Evolutionary conservation across 2,113 vertebrate species (phyloP).

Genomic region (Galemys pyrenaicus): DNA sequence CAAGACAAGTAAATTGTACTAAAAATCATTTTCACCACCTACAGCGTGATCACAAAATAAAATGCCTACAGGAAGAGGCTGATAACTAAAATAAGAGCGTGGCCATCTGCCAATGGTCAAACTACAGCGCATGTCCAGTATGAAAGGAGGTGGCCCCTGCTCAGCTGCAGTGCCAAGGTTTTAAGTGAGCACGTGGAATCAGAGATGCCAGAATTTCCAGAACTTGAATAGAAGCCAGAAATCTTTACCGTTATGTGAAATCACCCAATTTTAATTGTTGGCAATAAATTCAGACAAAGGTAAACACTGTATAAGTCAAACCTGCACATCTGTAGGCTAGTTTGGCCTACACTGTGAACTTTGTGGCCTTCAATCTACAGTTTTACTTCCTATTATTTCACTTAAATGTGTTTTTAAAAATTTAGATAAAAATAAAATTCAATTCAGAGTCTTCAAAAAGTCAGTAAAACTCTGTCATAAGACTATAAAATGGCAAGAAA

Average conservation of each 20-base stretch:
- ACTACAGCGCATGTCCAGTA: background rate
- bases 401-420: conserved; percentile 37
- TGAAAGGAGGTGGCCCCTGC: background rate
- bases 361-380: background rate
- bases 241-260: background rate
- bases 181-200: background rate
- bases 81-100: background rate
- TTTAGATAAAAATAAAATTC: background rate
- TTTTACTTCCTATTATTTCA: background rate
- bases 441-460: background rate
- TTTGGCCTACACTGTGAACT: background rate
- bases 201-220: background rate
- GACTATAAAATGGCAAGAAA: conserved; percentile 2
- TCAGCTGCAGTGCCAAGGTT: background rate
- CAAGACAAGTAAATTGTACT: conserved; percentile 13
- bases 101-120: background rate
- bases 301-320: background rate
- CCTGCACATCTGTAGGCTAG: background rate
- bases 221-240: background rate
- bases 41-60: background rate
- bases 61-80: background rate
- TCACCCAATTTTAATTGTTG: background rate
- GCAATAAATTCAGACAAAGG: background rate
- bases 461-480: background rate
- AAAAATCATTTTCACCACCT: background rate